phyloP scores from a whole-genome alignment of 2,888 invertebrate genomes.

The Sympetrum striolatum region DNA sequence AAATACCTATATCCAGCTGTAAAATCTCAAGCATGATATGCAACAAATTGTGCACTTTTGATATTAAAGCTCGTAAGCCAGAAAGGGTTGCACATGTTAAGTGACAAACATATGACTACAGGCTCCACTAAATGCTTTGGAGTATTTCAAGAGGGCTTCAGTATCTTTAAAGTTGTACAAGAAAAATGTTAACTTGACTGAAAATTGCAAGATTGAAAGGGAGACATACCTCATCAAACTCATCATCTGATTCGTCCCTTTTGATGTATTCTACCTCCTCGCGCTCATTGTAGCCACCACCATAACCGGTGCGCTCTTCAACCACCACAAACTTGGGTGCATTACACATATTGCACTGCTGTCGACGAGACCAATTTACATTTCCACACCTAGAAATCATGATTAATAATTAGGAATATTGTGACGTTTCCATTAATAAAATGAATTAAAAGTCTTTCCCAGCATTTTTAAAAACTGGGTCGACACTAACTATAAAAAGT shows the following conservation, averaged over 20 bases:
- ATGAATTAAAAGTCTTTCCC: neutral
- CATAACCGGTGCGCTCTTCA: conserved; percentile 81
- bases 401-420: neutral
- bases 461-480: neutral
- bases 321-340: conserved; percentile 95
- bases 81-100: too few species aligned
- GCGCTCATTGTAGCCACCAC: conserved; percentile 94
- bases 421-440: neutral
- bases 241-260: conserved; percentile 87
- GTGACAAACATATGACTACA: too few species aligned
- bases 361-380: conserved; percentile 97
- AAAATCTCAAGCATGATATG: neutral
- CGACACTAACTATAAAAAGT: neutral
- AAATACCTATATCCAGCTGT: neutral
- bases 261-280: conserved; percentile 95
- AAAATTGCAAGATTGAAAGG: neutral
- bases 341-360: conserved; percentile 98
- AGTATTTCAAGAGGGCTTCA: too few species aligned
- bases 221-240: conserved; percentile 86
- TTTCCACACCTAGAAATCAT: conserved; percentile 82
- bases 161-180: too few species aligned
- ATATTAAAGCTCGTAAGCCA: too few species aligned
- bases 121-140: too few species aligned
- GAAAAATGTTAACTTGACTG: too few species aligned
- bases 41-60: too few species aligned